Conservation (phyloP, 2,888 invertebrate genomes). For the Anaspis maculata region DNA sequence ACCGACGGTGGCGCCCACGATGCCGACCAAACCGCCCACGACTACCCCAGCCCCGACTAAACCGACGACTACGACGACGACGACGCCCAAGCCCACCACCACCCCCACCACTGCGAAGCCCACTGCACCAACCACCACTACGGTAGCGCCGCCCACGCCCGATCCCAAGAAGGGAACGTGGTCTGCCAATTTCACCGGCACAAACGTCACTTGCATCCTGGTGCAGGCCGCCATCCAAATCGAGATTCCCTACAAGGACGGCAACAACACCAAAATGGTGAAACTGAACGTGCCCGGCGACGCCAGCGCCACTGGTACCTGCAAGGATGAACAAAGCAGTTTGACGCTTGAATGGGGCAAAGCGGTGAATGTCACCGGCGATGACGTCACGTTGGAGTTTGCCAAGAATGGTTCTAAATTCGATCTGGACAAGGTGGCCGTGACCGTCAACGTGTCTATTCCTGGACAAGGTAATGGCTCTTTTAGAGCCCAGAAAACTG, state of each 20-base stretch:
- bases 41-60: constrained; percentile 18
- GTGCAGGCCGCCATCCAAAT: constrained; percentile 59
- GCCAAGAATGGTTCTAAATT: constrained; percentile 21
- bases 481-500: constrained; percentile 4
- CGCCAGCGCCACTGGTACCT: constrained; percentile 39
- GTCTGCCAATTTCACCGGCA: constrained; percentile 38
- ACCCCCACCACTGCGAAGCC: constrained; percentile 25
- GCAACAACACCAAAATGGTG: constrained; percentile 28
- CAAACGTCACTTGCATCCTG: constrained; percentile 50
- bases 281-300: constrained; percentile 42
- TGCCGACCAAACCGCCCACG: constrained; percentile 29
- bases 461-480: constrained; percentile 11
- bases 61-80: constrained; percentile 37
- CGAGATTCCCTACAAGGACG: constrained; percentile 47
- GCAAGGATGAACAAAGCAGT: constrained; percentile 35
- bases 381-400: constrained; percentile 19
- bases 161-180: constrained; percentile 44
- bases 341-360: constrained; percentile 38
- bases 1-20: too few species aligned
- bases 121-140: constrained; percentile 18
- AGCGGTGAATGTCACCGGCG: constrained; percentile 11
- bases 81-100: constrained; percentile 28
- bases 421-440: constrained; percentile 16
- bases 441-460: constrained; percentile 10
- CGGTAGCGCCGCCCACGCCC: constrained; percentile 30